A percentile compares a stretch with the other conserved stretches of the same genome.
Evolutionary conservation across 2,888 invertebrate genomes (phyloP).

Genomic region (Charanyca ferruginea): DNA sequence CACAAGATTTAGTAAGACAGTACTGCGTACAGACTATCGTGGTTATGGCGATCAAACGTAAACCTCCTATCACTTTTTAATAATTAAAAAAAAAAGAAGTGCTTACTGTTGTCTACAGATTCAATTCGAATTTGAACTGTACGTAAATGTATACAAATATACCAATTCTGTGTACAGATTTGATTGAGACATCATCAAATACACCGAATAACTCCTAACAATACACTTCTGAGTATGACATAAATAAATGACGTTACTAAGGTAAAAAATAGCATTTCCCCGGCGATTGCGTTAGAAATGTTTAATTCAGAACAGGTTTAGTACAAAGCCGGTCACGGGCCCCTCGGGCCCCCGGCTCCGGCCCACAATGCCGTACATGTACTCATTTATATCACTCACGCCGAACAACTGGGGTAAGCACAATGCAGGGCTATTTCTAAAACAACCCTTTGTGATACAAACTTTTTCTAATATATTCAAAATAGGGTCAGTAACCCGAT

Average conservation of each 20-base stretch:
- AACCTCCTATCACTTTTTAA: no score
- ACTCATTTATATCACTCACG: slow-evolving; percentile 58
- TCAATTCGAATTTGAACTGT: not conserved
- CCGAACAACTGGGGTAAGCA: slow-evolving; percentile 53
- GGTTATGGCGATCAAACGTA: not conserved
- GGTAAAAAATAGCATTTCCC: slow-evolving; percentile 51
- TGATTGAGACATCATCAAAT: slow-evolving; percentile 17
- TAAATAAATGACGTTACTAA: slow-evolving; percentile 49
- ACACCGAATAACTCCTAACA: slow-evolving; percentile 15
- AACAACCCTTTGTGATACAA: slow-evolving; percentile 64
- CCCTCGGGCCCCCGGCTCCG: slow-evolving; percentile 11
- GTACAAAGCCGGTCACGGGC: slow-evolving; percentile 46
- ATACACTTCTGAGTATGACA: slow-evolving; percentile 27
- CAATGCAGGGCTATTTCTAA: slow-evolving; percentile 58
- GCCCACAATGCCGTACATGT: slow-evolving; percentile 33
- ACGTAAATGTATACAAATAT: slow-evolving; percentile 6
- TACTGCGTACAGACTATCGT: not conserved
- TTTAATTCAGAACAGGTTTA: slow-evolving; percentile 64
- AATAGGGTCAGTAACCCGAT: slow-evolving; percentile 72
- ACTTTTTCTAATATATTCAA: slow-evolving; percentile 61
- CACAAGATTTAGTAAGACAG: not conserved
- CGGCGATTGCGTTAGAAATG: slow-evolving; percentile 50
- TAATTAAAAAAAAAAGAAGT: no score
- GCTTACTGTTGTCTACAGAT: no score
- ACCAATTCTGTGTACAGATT: not conserved